A percentile compares a stretch with the other conserved stretches of the same genome.
These are phyloP conservation scores for Crossocerus cetratus DNA, from an alignment of 2,888 invertebrate species.

Conservation along the genomic window DNA sequence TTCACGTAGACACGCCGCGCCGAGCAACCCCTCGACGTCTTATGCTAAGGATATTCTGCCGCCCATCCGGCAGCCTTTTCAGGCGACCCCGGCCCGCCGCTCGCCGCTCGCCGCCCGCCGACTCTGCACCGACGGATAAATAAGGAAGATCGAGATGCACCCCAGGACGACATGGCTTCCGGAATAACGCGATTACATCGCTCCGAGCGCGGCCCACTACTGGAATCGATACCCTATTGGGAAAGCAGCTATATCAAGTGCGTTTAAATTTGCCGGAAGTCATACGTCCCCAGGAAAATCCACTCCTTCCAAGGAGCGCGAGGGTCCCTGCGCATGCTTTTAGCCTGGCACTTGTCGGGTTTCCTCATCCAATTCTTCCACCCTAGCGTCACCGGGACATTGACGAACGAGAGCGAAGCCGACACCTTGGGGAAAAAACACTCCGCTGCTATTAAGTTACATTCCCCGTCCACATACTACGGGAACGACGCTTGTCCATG, in stretches of 20 bases:
- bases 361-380: background rate
- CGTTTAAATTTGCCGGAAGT: slow-evolving; percentile 73
- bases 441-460: background rate
- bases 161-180: slow-evolving; percentile 60
- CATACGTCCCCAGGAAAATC: slow-evolving; percentile 47
- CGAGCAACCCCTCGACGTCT: too few relatives aligned
- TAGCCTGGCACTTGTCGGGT: background rate
- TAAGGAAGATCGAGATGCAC: slow-evolving; percentile 37
- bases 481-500: background rate
- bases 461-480: background rate
- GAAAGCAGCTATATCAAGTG: slow-evolving; percentile 50
- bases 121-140: slow-evolving; percentile 38
- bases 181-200: slow-evolving; percentile 71
- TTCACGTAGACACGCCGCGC: slow-evolving; percentile 36
- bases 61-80: too few relatives aligned
- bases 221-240: slow-evolving; percentile 69
- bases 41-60: slow-evolving; percentile 32
- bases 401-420: background rate
- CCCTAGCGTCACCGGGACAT: background rate
- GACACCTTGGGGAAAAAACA: background rate
- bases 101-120: too few relatives aligned
- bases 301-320: background rate
- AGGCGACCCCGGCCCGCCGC: too few relatives aligned
- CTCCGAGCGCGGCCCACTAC: slow-evolving; percentile 38
- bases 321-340: background rate